Conservation (phyloP, 2,888 invertebrate genomes). For the Parnassius smintheus region DNA sequence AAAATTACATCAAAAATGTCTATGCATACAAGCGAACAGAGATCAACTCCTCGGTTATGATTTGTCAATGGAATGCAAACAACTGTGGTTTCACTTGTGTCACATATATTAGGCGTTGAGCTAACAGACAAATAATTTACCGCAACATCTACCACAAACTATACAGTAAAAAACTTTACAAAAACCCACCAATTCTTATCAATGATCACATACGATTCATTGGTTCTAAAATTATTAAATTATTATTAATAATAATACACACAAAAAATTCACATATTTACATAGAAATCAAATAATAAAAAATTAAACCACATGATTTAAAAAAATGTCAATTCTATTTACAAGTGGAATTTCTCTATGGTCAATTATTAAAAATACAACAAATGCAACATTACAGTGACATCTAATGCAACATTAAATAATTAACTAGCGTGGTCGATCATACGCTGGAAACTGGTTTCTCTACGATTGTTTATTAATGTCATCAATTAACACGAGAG, state of each 20-base stretch:
- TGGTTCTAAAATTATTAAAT: slow-evolving; percentile 58
- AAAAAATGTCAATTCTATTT: slow-evolving; percentile 22
- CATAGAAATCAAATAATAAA: slow-evolving; percentile 55
- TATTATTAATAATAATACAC: slow-evolving; percentile 50
- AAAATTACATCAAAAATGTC: neutral
- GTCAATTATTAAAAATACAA: slow-evolving; percentile 27
- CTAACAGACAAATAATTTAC: slow-evolving; percentile 55
- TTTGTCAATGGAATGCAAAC: neutral
- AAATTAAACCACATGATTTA: slow-evolving; percentile 67
- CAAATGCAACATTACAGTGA: slow-evolving; percentile 14
- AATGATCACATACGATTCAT: slow-evolving; percentile 64
- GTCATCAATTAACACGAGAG: slow-evolving; percentile 51
- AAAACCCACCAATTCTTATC: slow-evolving; percentile 61
- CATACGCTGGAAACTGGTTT: slow-evolving; percentile 3
- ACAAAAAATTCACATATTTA: slow-evolving; percentile 74
- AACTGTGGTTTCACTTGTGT: slow-evolving; percentile 3
- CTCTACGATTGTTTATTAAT: slow-evolving; percentile 28
- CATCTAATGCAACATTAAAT: slow-evolving; percentile 19
- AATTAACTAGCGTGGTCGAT: slow-evolving; percentile 11
- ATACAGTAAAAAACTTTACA: slow-evolving; percentile 70
- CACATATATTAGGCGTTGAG: slow-evolving; percentile 41
- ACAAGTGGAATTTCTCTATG: slow-evolving; percentile 23
- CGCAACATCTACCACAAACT: slow-evolving; percentile 62
- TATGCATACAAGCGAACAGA: slow-evolving; percentile 8
- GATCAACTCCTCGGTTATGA: slow-evolving; percentile 1